A percentile compares a stretch with the other conserved stretches of the same genome.
phyloP scores from a whole-genome alignment of 2,888 invertebrate species.

The Hirtodrosophila alboralis region DNA sequence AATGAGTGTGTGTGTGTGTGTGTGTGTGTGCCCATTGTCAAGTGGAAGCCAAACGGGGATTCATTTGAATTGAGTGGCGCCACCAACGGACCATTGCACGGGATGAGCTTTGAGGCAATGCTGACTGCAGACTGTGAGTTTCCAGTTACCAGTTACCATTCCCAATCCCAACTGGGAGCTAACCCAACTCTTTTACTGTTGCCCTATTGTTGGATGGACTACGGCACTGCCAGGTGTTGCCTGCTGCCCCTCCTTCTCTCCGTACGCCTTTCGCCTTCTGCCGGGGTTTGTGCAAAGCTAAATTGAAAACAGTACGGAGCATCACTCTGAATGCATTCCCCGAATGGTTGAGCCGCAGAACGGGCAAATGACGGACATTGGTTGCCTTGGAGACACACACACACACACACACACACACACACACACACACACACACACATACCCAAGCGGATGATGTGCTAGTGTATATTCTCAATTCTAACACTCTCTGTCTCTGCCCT shows the following conservation, averaged over 20 bases:
- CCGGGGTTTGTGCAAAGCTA: conserved; percentile 43
- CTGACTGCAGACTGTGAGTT: conserved; percentile 14
- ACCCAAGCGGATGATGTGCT: too few species aligned
- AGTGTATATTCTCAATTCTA: too few species aligned
- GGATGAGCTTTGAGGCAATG: conserved; percentile 2
- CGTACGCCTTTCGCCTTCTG: background rate
- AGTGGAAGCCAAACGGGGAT: conserved; percentile 72
- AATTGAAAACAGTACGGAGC: conserved; percentile 65
- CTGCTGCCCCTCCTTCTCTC: too few species aligned
- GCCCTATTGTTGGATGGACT: conserved; percentile 23
- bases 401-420: conserved; percentile 22
- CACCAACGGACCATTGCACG: conserved; percentile 42
- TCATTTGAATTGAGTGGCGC: conserved; percentile 73
- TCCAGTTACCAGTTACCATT: conserved; percentile 4
- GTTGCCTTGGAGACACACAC: conserved; percentile 89
- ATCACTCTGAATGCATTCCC: conserved; percentile 52
- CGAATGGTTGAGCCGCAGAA: conserved; percentile 20
- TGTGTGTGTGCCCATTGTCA: conserved; percentile 65
- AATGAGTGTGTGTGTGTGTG: conserved; percentile 9
- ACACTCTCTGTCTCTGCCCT: too few species aligned
- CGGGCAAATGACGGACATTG: conserved; percentile 41
- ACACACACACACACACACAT: background rate
- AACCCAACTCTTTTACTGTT: conserved; percentile 7
- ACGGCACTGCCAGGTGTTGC: conserved; percentile 40
- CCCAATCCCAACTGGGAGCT: conserved; percentile 6